Evolutionary conservation across 2,113 vertebrate species (phyloP), one percentile per base, ranked within the genome.

Genomic region (Etia nguti): DNA sequence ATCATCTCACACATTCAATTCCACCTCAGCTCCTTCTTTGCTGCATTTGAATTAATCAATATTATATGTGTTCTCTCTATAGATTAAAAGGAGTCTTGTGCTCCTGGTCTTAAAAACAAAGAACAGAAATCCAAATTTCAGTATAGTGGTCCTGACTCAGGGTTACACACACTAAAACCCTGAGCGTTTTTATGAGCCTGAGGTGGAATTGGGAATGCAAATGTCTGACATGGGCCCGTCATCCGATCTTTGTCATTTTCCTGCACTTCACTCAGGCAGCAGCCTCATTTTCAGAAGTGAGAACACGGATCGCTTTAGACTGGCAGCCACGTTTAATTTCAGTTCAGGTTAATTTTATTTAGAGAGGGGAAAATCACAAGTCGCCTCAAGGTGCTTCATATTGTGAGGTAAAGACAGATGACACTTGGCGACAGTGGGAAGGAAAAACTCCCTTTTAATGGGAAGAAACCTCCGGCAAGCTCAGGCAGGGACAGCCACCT

Each of bases 391-490:
- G 31, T 36, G 59, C 20, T 36, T 36, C 18, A 36, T 36, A n/a
- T n/a, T 38, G 60, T n/a, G n/a, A 38, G 60, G 60, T 0, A 65
- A 65, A 38, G 31, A 38, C 60, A 38, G 10, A 0, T 65, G 60
- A 13, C 34, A 65, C 60, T 38, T 38, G 6, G 10, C 1, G 2
- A 65, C 60, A 65, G 34, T n/a, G 60, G 6, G 60, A 65, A 38
- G 60, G 60, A 65, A 65, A 38, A 65, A 65, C 60, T 5, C 34
- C 34, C 60, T 65, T 38, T 38, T 65, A 65, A 38, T 38, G 18
- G 36, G 0, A 65, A 3, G 60, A 38, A 38, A 38, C 60, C 0
- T 13, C 60, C 1, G 0, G 60, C 4, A 2, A 65, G 31, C 60
- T n/a, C 34, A 65, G 18, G 18, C 34, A 65, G 34, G 60, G 34